Conservation (phyloP, 2,113 vertebrate genomes). For the Symphodus melops region DNA sequence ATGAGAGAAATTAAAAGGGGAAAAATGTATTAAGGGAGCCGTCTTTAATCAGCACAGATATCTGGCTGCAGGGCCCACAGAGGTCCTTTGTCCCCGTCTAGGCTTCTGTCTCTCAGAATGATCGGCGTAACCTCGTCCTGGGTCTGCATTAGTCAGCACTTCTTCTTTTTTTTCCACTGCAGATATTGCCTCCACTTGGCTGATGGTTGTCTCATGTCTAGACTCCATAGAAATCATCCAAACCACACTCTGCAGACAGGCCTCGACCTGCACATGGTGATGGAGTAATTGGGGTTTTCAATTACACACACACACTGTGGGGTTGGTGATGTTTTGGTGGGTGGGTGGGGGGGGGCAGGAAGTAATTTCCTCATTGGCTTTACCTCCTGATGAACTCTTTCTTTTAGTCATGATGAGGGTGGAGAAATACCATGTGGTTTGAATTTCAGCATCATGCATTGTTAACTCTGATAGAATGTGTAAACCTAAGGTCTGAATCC, state of each 20-base stretch:
- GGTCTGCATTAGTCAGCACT: conserved; percentile 60
- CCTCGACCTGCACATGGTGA: conserved; percentile 5
- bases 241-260: conserved; percentile 1
- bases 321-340: not conserved
- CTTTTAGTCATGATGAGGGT: not conserved
- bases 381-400: conserved; percentile 36
- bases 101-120: conserved; percentile 41
- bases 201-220: conserved; percentile 27
- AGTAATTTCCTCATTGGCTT: conserved; percentile 34
- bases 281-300: conserved; percentile 22
- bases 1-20: conserved; percentile 56
- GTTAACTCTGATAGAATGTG: not conserved
- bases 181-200: conserved; percentile 21
- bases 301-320: conserved; percentile 29
- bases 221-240: conserved; percentile 16
- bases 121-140: conserved; percentile 40
- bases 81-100: conserved; percentile 47
- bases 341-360: not conserved
- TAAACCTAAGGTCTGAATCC: conserved; percentile 1
- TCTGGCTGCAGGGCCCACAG: conserved; percentile 22
- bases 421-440: not conserved
- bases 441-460: not conserved
- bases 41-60: conserved; percentile 49
- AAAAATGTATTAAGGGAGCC: conserved; percentile 49
- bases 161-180: conserved; percentile 14